Conservation (phyloP, 2,113 vertebrate genomes). For the Alethe diademata region DNA sequence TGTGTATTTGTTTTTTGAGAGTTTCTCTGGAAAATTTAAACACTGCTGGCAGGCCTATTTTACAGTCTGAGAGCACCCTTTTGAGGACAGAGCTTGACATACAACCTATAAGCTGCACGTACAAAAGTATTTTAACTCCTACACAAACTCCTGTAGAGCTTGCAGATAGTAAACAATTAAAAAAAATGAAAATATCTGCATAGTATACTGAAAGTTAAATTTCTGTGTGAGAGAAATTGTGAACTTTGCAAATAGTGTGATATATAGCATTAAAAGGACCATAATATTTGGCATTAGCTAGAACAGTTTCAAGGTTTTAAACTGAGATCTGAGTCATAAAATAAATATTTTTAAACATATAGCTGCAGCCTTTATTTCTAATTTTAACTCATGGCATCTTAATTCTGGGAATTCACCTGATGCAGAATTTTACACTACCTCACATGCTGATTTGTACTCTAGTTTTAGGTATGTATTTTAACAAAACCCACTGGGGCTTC, state of each 20-base stretch:
- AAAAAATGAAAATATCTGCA: background rate
- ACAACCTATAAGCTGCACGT: background rate
- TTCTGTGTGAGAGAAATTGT: background rate
- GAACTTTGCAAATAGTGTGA: background rate
- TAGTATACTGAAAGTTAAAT: background rate
- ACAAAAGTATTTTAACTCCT: background rate
- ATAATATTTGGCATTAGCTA: background rate
- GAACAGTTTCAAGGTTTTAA: background rate
- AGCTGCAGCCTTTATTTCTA: background rate
- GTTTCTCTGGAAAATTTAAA: background rate
- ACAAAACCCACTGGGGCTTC: background rate
- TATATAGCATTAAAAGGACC: background rate
- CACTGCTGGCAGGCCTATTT: background rate
- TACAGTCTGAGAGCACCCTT: background rate
- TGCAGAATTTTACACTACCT: background rate
- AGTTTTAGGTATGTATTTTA: background rate
- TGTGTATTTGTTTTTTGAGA: background rate
- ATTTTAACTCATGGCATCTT: background rate
- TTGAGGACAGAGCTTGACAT: background rate
- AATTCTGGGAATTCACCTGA: background rate
- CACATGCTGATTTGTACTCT: background rate
- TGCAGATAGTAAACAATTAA: background rate
- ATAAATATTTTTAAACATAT: background rate
- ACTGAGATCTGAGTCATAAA: background rate
- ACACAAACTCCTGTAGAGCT: background rate